Conservation (phyloP, 35 echinoderm and acorn worm species). For the Apostichopus californicus region DNA sequence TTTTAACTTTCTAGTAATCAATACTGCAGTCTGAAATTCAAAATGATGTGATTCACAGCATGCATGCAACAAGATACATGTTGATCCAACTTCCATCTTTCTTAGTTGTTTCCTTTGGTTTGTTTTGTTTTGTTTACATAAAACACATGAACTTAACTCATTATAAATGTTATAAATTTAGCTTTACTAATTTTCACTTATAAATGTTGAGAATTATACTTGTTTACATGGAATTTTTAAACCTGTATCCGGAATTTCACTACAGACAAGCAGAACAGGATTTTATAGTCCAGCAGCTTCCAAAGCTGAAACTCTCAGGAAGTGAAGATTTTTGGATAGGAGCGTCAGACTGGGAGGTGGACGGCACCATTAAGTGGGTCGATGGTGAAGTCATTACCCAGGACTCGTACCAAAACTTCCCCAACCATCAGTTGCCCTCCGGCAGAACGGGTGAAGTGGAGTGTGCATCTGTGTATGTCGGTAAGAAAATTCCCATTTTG, state of each 20-base stretch:
- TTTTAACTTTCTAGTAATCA: too few relatives aligned
- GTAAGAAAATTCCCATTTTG: constrained; percentile 17
- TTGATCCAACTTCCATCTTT: too few relatives aligned
- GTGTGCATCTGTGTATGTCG: constrained; percentile 56
- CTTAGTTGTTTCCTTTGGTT: too few relatives aligned
- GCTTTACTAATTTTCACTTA: too few relatives aligned
- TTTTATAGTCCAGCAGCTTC: constrained; percentile 52
- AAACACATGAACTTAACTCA: too few relatives aligned
- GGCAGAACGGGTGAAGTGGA: constrained; percentile 14
- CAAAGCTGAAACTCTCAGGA: constrained; percentile 22
- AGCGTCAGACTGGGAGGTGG: constrained; percentile 48
- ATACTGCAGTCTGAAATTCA: too few relatives aligned
- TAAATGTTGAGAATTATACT: too few relatives aligned
- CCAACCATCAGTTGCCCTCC: constrained; percentile 40
- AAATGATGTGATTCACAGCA: too few relatives aligned
- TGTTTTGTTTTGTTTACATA: too few relatives aligned
- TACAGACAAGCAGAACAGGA: constrained; percentile 62
- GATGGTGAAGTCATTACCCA: constrained; percentile 28
- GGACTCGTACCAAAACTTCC: constrained; percentile 53
- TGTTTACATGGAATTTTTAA: too few relatives aligned
- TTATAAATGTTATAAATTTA: too few relatives aligned
- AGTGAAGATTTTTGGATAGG: constrained; percentile 67
- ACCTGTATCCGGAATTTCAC: background rate
- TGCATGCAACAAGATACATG: too few relatives aligned
- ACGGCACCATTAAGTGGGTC: constrained; percentile 51